Evolutionary conservation across 2,888 invertebrate genomes (phyloP).

Genomic region (Idaea aversata): DNA sequence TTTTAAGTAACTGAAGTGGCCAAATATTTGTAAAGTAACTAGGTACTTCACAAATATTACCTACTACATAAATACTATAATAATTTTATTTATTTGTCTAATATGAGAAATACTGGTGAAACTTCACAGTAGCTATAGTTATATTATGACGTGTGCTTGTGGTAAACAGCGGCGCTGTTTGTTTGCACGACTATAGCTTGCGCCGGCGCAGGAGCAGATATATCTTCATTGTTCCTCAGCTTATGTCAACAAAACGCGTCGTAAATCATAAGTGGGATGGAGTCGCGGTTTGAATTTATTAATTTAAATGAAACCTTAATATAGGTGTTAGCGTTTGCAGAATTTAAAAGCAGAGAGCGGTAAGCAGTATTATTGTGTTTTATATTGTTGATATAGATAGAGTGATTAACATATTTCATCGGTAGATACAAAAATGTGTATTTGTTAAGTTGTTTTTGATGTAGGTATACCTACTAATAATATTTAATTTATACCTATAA

Average conservation of each 20-base stretch:
- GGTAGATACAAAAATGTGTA: neutral
- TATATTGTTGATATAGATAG: neutral
- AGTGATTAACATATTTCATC: too few species aligned
- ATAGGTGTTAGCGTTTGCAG: constrained; percentile 3
- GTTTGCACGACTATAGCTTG: constrained; percentile 24
- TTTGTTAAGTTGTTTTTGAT: neutral
- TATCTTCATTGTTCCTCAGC: constrained; percentile 59
- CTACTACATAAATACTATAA: too few species aligned
- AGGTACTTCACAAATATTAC: too few species aligned
- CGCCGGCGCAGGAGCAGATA: constrained; percentile 41
- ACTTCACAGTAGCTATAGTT: neutral
- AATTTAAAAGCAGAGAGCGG: neutral
- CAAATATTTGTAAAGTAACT: too few species aligned
- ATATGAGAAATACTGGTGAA: neutral
- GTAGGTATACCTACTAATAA: neutral
- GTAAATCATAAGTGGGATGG: constrained; percentile 40
- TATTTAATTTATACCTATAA: neutral
- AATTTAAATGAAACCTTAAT: constrained; percentile 5
- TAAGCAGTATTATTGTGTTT: neutral
- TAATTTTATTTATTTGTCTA: neutral
- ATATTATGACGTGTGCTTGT: constrained; percentile 3
- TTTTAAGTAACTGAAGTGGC: too few species aligned
- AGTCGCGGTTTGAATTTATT: constrained; percentile 27
- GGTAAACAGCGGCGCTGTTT: constrained; percentile 15
- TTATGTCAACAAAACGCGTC: constrained; percentile 49